Conservation (phyloP, 2,113 vertebrate genomes). For the Muscicapa adusta region DNA sequence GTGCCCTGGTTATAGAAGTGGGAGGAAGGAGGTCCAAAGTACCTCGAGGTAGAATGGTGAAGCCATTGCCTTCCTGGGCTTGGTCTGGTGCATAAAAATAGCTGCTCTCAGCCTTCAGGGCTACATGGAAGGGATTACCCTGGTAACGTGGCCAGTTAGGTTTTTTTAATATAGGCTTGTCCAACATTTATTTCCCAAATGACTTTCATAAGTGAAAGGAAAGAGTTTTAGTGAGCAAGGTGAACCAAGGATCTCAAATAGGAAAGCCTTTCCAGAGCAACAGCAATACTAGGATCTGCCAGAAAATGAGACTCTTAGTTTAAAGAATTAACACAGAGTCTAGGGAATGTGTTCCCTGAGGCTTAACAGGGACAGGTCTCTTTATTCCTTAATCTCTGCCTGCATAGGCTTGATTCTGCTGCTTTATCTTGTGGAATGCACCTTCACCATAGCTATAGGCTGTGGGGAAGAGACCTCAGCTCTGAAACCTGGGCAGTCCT, state of each 20-base stretch:
- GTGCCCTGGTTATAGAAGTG: background rate
- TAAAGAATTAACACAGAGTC: background rate
- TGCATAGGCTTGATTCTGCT: conserved; percentile 34
- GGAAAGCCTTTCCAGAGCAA: background rate
- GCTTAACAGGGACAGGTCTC: background rate
- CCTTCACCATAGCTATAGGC: background rate
- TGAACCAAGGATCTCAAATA: background rate
- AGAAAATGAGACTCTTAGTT: background rate
- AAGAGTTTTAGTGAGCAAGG: background rate
- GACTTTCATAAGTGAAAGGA: background rate
- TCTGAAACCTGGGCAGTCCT: background rate
- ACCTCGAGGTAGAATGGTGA: background rate
- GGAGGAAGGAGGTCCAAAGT: background rate
- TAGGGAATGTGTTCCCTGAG: background rate
- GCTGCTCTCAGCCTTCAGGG: background rate
- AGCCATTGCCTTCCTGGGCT: background rate
- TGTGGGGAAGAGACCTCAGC: background rate
- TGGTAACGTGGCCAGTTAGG: background rate
- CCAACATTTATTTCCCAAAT: background rate
- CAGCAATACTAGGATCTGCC: background rate
- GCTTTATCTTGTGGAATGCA: conserved; percentile 31
- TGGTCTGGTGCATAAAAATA: background rate
- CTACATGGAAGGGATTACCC: background rate
- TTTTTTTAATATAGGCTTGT: background rate
- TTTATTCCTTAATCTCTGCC: conserved; percentile 17